phyloP scores from a whole-genome alignment of 2,797 vertebrate genomes.

The Carduelis carduelis region DNA sequence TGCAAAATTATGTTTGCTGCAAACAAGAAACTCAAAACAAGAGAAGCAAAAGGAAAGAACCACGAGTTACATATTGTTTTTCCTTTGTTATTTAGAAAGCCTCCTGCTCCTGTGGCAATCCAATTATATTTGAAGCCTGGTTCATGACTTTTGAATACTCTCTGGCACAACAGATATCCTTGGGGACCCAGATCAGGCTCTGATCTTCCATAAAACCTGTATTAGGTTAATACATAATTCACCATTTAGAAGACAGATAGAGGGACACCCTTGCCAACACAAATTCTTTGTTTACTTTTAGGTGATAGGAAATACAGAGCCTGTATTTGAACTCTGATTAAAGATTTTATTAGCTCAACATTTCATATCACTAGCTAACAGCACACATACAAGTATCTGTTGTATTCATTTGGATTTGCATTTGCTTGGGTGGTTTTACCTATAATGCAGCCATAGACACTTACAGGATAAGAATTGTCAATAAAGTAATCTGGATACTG shows the following conservation, averaged over 20 bases:
- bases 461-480: neutral
- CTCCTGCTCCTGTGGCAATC: neutral
- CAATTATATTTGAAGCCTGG: neutral
- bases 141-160: neutral
- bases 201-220: neutral
- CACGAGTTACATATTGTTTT: neutral
- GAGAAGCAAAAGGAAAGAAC: neutral
- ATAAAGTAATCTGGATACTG: neutral
- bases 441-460: neutral
- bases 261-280: neutral
- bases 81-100: neutral
- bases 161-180: neutral
- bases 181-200: neutral
- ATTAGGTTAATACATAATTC: neutral
- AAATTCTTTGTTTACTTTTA: slow-evolving; percentile 3
- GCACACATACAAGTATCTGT: neutral
- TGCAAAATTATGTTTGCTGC: neutral
- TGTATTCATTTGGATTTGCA: neutral
- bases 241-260: neutral
- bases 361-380: slow-evolving; percentile 12
- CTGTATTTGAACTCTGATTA: slow-evolving; percentile 1
- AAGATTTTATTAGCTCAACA: slow-evolving; percentile 15
- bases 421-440: neutral
- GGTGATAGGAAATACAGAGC: neutral
- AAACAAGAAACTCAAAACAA: neutral